A percentile compares a stretch with the other conserved stretches of the same genome.
Evolutionary conservation across 2,797 vertebrate genomes (phyloP).

Genomic region (Syndactyla subalaris): DNA sequence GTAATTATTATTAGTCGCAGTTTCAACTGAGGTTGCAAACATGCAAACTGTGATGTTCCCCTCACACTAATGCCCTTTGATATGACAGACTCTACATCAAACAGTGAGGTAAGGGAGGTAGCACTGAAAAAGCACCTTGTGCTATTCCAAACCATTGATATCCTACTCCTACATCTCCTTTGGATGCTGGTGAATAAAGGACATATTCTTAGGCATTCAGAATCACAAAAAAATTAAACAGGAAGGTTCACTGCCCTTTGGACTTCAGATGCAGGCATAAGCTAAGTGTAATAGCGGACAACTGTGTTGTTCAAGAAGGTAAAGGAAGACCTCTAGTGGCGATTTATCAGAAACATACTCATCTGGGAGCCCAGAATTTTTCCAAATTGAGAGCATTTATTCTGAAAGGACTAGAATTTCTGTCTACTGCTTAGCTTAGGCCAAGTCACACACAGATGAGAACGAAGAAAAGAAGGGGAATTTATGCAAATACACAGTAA

Average conservation of each 20-base stretch:
- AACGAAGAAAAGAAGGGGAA: background rate
- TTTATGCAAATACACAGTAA: background rate
- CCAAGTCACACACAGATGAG: background rate
- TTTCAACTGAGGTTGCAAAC: background rate
- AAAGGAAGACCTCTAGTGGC: conserved; percentile 34
- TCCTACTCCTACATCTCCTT: rapidly evolving
- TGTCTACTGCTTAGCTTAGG: background rate
- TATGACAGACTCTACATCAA: background rate
- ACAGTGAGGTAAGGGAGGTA: background rate
- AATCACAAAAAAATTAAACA: background rate
- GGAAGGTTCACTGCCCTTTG: background rate
- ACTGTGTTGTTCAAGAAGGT: background rate
- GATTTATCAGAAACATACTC: background rate
- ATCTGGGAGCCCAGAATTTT: background rate
- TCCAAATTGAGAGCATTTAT: background rate
- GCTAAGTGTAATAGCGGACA: background rate
- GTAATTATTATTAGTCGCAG: background rate
- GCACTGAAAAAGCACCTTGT: background rate
- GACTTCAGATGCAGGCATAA: background rate
- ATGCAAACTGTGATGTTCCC: background rate
- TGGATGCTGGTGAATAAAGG: background rate
- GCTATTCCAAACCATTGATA: background rate
- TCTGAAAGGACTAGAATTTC: background rate
- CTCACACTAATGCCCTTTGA: background rate
- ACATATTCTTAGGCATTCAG: background rate